Conservation (phyloP, 2,113 vertebrate genomes). For the Tupaia tana region DNA sequence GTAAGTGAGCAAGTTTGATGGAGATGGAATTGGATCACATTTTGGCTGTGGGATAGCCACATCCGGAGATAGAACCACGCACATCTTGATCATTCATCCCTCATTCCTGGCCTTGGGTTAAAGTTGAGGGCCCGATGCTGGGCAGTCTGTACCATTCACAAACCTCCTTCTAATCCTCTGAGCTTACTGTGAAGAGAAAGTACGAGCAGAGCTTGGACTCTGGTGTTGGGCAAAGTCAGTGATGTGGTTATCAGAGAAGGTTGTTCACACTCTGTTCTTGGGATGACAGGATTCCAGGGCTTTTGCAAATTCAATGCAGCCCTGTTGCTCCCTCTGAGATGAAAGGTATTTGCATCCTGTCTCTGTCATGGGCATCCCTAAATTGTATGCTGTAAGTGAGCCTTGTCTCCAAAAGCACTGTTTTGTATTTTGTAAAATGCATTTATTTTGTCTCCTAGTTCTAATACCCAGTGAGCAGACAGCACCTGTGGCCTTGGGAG, state of each 20-base stretch:
- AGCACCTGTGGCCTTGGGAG: neutral
- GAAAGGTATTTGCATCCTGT: neutral
- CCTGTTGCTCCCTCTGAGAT: neutral
- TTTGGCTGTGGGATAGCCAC: neutral
- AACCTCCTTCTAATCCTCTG: neutral
- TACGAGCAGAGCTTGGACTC: neutral
- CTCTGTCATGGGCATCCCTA: neutral
- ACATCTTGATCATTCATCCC: neutral
- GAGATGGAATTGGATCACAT: neutral
- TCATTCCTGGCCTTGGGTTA: neutral
- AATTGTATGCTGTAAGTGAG: neutral
- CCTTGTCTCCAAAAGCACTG: neutral
- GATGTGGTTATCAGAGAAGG: slow-evolving; percentile 42
- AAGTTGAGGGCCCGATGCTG: neutral
- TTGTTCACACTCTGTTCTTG: slow-evolving; percentile 43
- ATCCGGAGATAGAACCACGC: neutral
- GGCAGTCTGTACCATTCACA: neutral
- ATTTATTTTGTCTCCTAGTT: neutral
- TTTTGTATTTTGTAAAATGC: neutral
- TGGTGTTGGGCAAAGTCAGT: slow-evolving; percentile 16
- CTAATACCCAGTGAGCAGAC: neutral
- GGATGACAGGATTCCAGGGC: neutral
- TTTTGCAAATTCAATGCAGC: slow-evolving; percentile 56
- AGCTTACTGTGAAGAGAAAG: neutral
- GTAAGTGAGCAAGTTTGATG: neutral